phyloP scores from a whole-genome alignment of 2,113 vertebrate species.

The Sclerurus mexicanus region DNA sequence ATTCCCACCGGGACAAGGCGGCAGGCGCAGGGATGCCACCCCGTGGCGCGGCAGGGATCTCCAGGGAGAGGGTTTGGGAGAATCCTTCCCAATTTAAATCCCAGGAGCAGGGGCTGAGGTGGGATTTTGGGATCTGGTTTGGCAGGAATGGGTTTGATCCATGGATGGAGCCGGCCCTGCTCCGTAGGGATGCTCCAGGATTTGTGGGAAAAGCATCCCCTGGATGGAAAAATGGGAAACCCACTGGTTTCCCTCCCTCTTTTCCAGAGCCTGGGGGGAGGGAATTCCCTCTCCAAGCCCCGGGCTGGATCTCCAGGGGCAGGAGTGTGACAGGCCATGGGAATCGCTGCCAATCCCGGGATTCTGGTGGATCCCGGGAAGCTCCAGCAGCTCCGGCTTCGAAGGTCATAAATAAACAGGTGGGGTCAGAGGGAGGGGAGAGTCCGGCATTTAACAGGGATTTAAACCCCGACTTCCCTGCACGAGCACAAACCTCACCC shows the following conservation, averaged over 20 bases:
- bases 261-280: background rate
- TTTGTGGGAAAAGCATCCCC: accelerated
- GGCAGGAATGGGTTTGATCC: no score
- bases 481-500: background rate
- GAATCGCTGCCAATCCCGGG: no score
- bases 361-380: background rate
- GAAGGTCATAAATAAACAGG: background rate
- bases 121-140: background rate
- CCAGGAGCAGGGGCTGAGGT: accelerated
- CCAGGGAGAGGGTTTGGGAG: background rate
- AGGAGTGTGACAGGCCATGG: no score
- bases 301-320: background rate
- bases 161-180: no score
- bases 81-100: background rate
- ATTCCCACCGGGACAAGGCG: background rate
- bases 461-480: background rate
- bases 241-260: accelerated
- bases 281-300: background rate
- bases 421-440: background rate
- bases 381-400: no score
- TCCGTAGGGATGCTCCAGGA: no score
- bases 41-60: background rate
- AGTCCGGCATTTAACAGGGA: background rate
- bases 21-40: accelerated
- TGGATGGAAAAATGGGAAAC: background rate